Evolutionary conservation across 2,888 invertebrate genomes (phyloP).

Genomic region (Imbricaverruca yamaguchii): DNA sequence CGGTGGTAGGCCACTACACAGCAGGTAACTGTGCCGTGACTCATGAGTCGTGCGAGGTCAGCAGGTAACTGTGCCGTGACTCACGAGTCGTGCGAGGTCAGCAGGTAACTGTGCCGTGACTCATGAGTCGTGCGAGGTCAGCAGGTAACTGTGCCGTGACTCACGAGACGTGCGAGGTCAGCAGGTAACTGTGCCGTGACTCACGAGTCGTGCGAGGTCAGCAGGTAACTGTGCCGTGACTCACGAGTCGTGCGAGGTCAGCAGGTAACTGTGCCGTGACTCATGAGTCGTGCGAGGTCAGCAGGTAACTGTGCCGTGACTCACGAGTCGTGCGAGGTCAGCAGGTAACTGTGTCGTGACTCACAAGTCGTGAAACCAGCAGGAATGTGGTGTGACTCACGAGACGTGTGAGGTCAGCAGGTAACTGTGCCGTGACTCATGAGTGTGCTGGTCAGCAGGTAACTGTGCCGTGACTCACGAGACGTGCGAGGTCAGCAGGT

Average conservation of each 20-base stretch:
- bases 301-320: not conserved
- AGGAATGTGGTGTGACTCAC: too few species aligned
- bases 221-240: constrained; percentile 39
- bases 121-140: too few species aligned
- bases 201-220: constrained; percentile 10
- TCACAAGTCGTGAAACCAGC: constrained; percentile 42
- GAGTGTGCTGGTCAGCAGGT: constrained; percentile 19
- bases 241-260: constrained; percentile 55
- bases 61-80: too few species aligned
- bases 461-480: constrained; percentile 42
- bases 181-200: not conserved
- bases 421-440: not conserved
- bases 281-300: not conserved
- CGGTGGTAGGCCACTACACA: too few species aligned
- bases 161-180: not conserved
- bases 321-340: constrained; percentile 10
- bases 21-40: too few species aligned
- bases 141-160: too few species aligned
- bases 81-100: too few species aligned
- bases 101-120: too few species aligned
- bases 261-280: constrained; percentile 62
- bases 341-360: constrained; percentile 39
- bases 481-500: constrained; percentile 65
- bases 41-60: too few species aligned
- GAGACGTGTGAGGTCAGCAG: not conserved